These are phyloP conservation scores for Regulus satrapa DNA, from an alignment of 2,113 vertebrate genomes.

Conservation along the genomic window DNA sequence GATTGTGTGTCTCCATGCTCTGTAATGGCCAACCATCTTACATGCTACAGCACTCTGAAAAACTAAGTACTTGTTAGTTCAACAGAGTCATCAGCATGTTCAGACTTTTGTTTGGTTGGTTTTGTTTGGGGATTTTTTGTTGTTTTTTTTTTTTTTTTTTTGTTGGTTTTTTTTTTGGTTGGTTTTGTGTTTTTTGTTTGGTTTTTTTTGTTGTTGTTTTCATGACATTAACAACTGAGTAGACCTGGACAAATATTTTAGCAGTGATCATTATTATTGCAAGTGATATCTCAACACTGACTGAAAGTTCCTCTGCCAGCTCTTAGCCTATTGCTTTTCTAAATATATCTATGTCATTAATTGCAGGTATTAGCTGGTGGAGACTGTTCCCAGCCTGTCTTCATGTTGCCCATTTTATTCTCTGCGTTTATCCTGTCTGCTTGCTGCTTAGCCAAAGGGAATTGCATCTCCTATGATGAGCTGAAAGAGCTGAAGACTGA, in stretches of 20 bases:
- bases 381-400: background rate
- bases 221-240: background rate
- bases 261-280: background rate
- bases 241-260: background rate
- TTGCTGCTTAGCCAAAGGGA: conserved; percentile 59
- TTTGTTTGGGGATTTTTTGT: too few relatives aligned
- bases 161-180: too few relatives aligned
- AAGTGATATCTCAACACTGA: background rate
- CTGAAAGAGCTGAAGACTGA: conserved; percentile 75
- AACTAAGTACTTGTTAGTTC: background rate
- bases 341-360: background rate
- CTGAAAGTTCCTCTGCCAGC: background rate
- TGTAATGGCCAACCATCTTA: background rate
- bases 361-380: conserved; percentile 15
- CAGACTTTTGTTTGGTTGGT: too few relatives aligned
- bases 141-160: background rate
- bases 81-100: background rate
- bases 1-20: fast-evolving
- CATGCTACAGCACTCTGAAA: background rate
- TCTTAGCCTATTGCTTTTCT: background rate
- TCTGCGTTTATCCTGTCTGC: conserved; percentile 64
- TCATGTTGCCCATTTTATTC: conserved; percentile 70
- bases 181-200: too few relatives aligned
- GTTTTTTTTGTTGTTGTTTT: too few relatives aligned
- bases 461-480: conserved; percentile 63